Percentiles rank a stretch among this genome's conserved stretches.
phyloP scores from a whole-genome alignment of 2,113 vertebrate species.

The Picathartes gymnocephalus region DNA sequence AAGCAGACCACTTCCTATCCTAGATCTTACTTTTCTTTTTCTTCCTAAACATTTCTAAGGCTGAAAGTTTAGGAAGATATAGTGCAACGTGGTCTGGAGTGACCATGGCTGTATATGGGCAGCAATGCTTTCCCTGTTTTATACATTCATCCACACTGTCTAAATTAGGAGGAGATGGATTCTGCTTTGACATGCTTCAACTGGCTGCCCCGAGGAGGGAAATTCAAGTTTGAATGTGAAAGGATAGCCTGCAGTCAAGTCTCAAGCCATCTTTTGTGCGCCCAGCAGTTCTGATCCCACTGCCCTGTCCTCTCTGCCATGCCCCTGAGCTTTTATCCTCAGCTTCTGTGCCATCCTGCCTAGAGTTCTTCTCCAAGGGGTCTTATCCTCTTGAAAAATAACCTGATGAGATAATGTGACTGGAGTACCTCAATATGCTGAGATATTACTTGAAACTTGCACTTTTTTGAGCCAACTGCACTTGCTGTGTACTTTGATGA shows the following conservation, averaged over 20 bases:
- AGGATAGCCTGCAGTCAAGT: neutral
- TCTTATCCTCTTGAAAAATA: neutral
- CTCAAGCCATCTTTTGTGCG: neutral
- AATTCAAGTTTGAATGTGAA: neutral
- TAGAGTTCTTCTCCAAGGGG: neutral
- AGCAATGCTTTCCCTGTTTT: neutral
- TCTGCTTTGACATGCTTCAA: neutral
- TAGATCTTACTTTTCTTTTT: neutral
- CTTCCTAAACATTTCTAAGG: neutral
- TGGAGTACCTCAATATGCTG: neutral
- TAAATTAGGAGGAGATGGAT: neutral
- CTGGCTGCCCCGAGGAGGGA: neutral
- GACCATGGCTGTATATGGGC: neutral
- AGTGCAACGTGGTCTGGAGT: neutral
- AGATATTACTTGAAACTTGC: neutral
- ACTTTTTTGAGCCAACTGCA: neutral
- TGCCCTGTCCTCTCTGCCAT: neutral
- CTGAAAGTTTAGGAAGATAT: neutral
- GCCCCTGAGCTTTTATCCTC: neutral
- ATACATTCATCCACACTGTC: neutral
- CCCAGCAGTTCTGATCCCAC: neutral
- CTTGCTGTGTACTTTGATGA: fast-evolving
- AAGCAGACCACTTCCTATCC: neutral
- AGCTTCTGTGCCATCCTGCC: neutral
- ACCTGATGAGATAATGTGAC: neutral